Conservation (phyloP, 2,113 vertebrate species). For the Pangasianodon hypophthalmus region DNA sequence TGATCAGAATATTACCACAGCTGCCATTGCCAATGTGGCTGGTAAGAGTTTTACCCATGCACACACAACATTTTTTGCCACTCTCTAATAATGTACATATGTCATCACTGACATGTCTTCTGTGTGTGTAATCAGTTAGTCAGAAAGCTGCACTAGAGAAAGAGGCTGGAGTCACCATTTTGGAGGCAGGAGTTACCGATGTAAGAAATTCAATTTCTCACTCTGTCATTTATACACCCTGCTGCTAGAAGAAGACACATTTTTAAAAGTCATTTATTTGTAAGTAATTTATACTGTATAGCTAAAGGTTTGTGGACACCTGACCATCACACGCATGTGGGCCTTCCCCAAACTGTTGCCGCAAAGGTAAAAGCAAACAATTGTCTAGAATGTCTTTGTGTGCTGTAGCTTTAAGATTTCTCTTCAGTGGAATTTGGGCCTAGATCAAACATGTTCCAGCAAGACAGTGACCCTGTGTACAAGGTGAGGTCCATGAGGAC, state of each 20-base stretch:
- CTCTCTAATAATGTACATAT: constrained; percentile 28
- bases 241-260: not conserved
- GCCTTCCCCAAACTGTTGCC: not conserved
- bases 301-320: not conserved
- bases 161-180: constrained; percentile 80
- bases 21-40: constrained; percentile 79
- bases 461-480: not conserved
- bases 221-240: not conserved
- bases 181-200: constrained; percentile 83
- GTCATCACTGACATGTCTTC: constrained; percentile 48
- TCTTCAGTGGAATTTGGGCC: not conserved
- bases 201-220: constrained; percentile 71
- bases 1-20: constrained; percentile 81
- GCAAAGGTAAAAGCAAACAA: not conserved
- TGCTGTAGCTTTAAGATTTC: not conserved
- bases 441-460: not conserved
- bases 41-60: constrained; percentile 73
- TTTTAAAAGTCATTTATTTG: not conserved
- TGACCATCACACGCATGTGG: not conserved
- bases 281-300: not conserved
- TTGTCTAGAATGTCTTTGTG: not conserved
- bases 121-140: constrained; percentile 69
- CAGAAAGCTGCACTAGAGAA: constrained; percentile 83
- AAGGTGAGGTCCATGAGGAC: too few relatives aligned
- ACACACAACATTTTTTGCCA: constrained; percentile 2